Percentiles rank a stretch among this genome's conserved stretches.
Evolutionary conservation across 2,888 invertebrate species (phyloP).

Genomic region (Agapetus fuscipes): DNA sequence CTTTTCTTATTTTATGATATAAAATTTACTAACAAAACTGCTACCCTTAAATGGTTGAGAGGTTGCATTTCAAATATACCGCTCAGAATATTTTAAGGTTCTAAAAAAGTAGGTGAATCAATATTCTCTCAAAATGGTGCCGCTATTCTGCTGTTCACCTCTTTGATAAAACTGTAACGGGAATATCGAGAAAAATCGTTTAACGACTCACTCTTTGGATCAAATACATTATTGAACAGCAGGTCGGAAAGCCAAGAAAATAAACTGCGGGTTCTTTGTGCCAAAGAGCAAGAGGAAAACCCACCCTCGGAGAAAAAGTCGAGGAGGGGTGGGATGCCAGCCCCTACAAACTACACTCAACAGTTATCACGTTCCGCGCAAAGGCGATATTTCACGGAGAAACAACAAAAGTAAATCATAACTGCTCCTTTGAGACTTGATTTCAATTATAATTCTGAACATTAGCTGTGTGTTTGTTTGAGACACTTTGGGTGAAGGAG

Average conservation of each 20-base stretch:
- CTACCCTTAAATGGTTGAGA: too few relatives aligned
- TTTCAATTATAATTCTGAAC: slow-evolving; percentile 15
- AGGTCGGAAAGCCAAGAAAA: slow-evolving; percentile 1
- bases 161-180: too few relatives aligned
- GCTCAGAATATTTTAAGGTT: too few relatives aligned
- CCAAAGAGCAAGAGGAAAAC: slow-evolving; percentile 1
- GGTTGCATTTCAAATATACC: too few relatives aligned
- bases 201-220: neutral
- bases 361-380: slow-evolving; percentile 5
- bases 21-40: too few relatives aligned
- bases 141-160: too few relatives aligned
- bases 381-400: slow-evolving; percentile 4
- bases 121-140: too few relatives aligned
- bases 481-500: neutral
- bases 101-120: too few relatives aligned
- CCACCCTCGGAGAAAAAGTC: slow-evolving; percentile 1
- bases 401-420: slow-evolving; percentile 10
- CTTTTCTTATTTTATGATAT: too few relatives aligned
- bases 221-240: neutral
- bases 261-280: slow-evolving; percentile 6
- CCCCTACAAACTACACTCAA: neutral
- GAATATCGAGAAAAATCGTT: neutral
- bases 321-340: neutral
- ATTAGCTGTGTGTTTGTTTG: slow-evolving; percentile 6
- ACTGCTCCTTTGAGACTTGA: slow-evolving; percentile 9